Evolutionary conservation across 2,113 vertebrate species (phyloP).

Genomic region (Poecilia latipinna): DNA sequence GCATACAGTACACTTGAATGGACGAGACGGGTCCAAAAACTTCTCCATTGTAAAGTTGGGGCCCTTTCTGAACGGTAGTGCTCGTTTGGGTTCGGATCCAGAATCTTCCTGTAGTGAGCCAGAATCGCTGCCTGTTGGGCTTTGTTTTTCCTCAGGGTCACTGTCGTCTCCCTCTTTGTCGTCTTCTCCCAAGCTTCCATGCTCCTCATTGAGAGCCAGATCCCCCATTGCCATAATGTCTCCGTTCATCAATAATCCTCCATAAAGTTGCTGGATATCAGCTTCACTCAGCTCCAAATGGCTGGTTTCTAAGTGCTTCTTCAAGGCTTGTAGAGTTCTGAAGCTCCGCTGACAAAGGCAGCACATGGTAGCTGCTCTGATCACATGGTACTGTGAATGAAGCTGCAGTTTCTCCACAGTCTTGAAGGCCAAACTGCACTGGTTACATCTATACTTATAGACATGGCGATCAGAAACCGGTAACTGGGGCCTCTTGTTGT

Average conservation of each 20-base stretch:
- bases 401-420: conserved; percentile 97
- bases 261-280: conserved; percentile 97
- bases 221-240: conserved; percentile 95
- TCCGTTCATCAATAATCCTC: conserved; percentile 93
- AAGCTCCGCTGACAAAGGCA: conserved; percentile 98
- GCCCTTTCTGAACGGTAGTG: conserved; percentile 95
- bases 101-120: conserved; percentile 95
- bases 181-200: conserved; percentile 91
- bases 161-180: conserved; percentile 97
- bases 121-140: conserved; percentile 93
- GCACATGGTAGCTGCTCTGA: conserved; percentile 97
- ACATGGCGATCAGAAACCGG: conserved; percentile 97
- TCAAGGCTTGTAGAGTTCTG: conserved; percentile 95
- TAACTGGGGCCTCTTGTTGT: conserved; percentile 94
- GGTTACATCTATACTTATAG: conserved; percentile 98
- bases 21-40: conserved; percentile 96
- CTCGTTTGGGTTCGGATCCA: conserved; percentile 95
- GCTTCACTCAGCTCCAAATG: conserved; percentile 96
- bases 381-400: conserved; percentile 98
- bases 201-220: conserved; percentile 90
- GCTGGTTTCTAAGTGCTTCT: conserved; percentile 97
- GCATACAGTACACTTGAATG: conserved; percentile 98
- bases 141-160: conserved; percentile 96
- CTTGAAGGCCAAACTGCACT: conserved; percentile 98
- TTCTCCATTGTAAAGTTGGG: conserved; percentile 99